Conservation (phyloP, 2,113 vertebrate species). For the Oxyura jamaicensis region DNA sequence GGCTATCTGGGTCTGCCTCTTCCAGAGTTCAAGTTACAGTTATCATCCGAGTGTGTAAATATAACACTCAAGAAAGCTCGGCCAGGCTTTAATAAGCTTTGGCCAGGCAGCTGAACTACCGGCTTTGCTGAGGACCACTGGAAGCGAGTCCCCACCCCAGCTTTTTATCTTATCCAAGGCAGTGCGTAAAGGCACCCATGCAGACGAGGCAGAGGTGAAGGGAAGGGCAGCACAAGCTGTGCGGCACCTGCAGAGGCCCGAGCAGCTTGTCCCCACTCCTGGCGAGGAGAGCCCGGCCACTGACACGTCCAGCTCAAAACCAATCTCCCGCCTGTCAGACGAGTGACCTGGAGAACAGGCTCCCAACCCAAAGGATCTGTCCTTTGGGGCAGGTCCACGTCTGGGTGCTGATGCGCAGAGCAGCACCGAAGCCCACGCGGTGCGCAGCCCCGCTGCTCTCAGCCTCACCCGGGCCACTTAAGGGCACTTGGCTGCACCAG, state of each 20-base stretch:
- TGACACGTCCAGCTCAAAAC: not conserved
- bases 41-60: not conserved
- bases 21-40: conserved; percentile 40
- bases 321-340: not conserved
- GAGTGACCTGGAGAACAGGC: not conserved
- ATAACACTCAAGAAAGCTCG: not conserved
- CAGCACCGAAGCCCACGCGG: not conserved
- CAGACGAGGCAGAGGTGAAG: not conserved
- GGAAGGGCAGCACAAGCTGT: not conserved
- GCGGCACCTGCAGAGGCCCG: not conserved
- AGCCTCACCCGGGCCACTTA: not conserved
- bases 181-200: not conserved
- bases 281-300: not conserved
- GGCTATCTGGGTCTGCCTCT: not conserved
- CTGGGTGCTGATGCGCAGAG: not conserved
- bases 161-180: not conserved
- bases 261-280: not conserved
- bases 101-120: not conserved
- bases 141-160: no score
- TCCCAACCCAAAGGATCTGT: not conserved
- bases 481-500: not conserved
- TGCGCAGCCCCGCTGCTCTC: not conserved
- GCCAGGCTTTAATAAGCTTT: not conserved
- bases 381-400: no score
- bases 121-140: not conserved